phyloP scores from a whole-genome alignment of 2,888 invertebrate genomes.

The Tanytarsus gracilentus region DNA sequence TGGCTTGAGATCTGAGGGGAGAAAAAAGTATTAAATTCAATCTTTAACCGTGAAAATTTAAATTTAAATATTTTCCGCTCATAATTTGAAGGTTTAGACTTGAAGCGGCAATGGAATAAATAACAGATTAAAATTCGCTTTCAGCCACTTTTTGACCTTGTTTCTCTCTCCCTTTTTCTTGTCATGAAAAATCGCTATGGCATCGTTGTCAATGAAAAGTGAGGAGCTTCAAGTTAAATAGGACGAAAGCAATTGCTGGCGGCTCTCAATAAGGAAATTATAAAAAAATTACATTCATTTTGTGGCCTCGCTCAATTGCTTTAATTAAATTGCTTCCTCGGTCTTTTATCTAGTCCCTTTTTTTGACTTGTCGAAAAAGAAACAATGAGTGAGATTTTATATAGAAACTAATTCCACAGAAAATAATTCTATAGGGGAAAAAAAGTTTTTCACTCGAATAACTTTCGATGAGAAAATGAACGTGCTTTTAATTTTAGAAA shows the following conservation, averaged over 20 bases:
- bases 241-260: no score
- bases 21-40: constrained; percentile 27
- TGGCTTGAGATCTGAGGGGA: constrained; percentile 69
- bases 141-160: background rate
- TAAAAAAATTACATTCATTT: background rate
- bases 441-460: no score
- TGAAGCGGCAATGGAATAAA: background rate
- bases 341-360: background rate
- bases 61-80: no score
- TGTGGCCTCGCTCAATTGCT: constrained; percentile 11
- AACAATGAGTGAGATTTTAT: no score
- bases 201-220: no score
- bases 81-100: no score
- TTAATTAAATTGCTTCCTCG: constrained; percentile 8
- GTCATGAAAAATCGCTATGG: no score
- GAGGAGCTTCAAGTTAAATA: no score
- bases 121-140: background rate
- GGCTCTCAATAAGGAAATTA: background rate
- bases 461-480: no score
- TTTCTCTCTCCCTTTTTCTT: background rate
- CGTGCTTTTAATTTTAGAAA: no score
- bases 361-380: background rate
- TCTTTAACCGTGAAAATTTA: background rate
- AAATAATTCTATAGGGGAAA: no score
- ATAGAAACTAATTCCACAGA: no score